Percentiles rank a stretch among this genome's conserved stretches.
Conservation (phyloP, 2,888 invertebrate genomes). For the Orthonevra nobilis region DNA sequence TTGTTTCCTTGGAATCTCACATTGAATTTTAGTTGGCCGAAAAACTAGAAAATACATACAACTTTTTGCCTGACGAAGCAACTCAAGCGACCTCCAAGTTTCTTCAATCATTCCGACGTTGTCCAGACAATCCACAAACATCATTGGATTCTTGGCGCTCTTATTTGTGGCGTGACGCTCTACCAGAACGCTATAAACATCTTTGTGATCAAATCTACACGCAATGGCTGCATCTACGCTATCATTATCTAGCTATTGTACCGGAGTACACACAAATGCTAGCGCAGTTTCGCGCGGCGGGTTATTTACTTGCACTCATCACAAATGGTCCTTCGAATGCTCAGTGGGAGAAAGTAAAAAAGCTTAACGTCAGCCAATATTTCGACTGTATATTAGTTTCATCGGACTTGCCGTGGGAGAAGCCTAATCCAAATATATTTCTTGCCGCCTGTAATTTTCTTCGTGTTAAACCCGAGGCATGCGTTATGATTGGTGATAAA, state of each 20-base stretch:
- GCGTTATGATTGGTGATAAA: constrained; percentile 94
- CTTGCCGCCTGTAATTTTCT: constrained; percentile 89
- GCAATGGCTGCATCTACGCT: constrained; percentile 90
- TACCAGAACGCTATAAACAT: constrained; percentile 87
- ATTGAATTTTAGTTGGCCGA: constrained; percentile 75
- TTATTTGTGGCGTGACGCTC: constrained; percentile 88
- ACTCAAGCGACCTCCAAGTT: constrained; percentile 85
- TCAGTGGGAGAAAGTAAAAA: constrained; percentile 93
- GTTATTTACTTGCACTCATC: constrained; percentile 88
- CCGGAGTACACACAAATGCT: constrained; percentile 86
- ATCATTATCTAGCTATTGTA: constrained; percentile 86
- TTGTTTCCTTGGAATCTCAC: constrained; percentile 21
- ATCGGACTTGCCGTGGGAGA: constrained; percentile 92
- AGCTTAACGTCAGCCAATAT: constrained; percentile 85
- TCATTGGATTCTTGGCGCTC: constrained; percentile 89
- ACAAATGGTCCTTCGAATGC: constrained; percentile 93
- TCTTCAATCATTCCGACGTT: constrained; percentile 88
- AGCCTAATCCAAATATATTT: constrained; percentile 91
- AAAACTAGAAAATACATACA: constrained; percentile 83
- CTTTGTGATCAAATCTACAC: constrained; percentile 87
- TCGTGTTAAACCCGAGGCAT: constrained; percentile 86
- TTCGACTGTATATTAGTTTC: constrained; percentile 91
- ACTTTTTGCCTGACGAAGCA: constrained; percentile 84
- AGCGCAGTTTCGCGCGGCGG: constrained; percentile 85
- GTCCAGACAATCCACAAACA: constrained; percentile 88